A percentile compares a stretch with the other conserved stretches of the same genome.
Conservation (phyloP, 2,113 vertebrate genomes). For the Pseudorhombus dupliciocellatus region DNA sequence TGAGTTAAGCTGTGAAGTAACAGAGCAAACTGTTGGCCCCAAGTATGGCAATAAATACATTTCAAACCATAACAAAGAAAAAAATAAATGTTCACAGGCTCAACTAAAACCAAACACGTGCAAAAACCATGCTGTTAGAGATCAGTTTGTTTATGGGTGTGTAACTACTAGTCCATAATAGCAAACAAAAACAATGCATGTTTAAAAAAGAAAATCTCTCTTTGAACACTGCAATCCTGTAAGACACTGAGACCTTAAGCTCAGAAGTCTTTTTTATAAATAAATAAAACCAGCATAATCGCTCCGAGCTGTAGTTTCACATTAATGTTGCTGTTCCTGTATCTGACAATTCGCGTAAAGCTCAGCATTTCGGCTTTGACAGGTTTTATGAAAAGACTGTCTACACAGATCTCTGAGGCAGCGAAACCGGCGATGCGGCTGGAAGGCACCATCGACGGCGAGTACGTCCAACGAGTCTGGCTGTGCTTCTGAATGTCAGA, state of each 20-base stretch:
- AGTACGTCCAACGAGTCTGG: constrained; percentile 27
- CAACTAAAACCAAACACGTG: constrained; percentile 55
- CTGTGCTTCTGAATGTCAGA: constrained; percentile 76
- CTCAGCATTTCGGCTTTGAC: constrained; percentile 23
- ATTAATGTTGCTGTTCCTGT: constrained; percentile 53
- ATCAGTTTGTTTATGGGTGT: constrained; percentile 39
- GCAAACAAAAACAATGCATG: constrained; percentile 45
- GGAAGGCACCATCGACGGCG: constrained; percentile 64
- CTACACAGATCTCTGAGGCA: constrained; percentile 56
- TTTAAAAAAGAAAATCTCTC: constrained; percentile 9
- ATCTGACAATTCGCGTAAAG: constrained; percentile 20
- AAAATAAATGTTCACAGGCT: constrained; percentile 55
- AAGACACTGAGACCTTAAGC: constrained; percentile 13
- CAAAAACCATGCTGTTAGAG: constrained; percentile 60
- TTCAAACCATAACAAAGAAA: constrained; percentile 30
- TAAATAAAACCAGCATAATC: constrained; percentile 70
- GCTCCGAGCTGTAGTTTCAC: constrained; percentile 63
- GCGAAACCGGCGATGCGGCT: constrained; percentile 16
- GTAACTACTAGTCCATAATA: constrained; percentile 28
- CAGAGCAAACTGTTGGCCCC: constrained; percentile 22
- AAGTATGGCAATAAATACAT: constrained; percentile 62
- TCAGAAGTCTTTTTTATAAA: constrained; percentile 59
- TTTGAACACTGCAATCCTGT: constrained; percentile 22
- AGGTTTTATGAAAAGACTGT: constrained; percentile 29
- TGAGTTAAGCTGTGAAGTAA: constrained; percentile 16